A percentile compares a stretch with the other conserved stretches of the same genome.
These are phyloP conservation scores for Phyllostomus hastatus DNA, from an alignment of 2,113 vertebrate species.

Conservation along the genomic window DNA sequence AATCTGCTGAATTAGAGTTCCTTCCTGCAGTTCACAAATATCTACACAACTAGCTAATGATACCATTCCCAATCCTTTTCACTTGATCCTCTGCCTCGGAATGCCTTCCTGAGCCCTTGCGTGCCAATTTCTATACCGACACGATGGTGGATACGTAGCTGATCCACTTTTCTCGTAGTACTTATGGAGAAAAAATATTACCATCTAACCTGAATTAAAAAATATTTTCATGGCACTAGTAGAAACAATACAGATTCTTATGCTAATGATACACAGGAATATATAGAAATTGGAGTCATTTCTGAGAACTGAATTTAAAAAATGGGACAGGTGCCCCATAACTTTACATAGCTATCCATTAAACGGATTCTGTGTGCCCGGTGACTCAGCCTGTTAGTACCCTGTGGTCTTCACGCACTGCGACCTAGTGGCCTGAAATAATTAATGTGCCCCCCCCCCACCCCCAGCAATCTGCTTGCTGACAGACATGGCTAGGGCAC, in stretches of 20 bases:
- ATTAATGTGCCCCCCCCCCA: neutral
- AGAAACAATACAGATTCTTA: neutral
- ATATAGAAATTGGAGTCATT: neutral
- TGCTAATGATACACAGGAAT: neutral
- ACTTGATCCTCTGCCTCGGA: neutral
- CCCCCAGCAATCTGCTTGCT: slow-evolving; percentile 27
- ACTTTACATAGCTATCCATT: slow-evolving; percentile 41
- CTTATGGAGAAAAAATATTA: neutral
- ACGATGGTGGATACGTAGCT: neutral
- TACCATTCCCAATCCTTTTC: neutral
- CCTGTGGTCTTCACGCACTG: slow-evolving; percentile 11
- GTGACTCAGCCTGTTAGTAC: neutral
- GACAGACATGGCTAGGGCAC: neutral
- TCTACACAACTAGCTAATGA: neutral
- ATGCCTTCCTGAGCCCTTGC: neutral
- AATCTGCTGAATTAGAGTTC: slow-evolving; percentile 7
- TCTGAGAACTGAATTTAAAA: slow-evolving; percentile 41
- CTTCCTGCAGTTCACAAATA: slow-evolving; percentile 13
- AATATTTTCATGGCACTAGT: neutral
- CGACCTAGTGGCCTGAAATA: slow-evolving; percentile 37
- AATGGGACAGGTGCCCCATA: slow-evolving; percentile 34
- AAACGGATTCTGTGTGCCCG: neutral
- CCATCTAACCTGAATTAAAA: neutral
- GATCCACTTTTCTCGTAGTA: neutral
- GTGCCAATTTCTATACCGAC: neutral